A percentile compares a stretch with the other conserved stretches of the same genome.
Conservation (phyloP, 1,140 invertebrate species). For the Pseudomyrmex sp. region DNA sequence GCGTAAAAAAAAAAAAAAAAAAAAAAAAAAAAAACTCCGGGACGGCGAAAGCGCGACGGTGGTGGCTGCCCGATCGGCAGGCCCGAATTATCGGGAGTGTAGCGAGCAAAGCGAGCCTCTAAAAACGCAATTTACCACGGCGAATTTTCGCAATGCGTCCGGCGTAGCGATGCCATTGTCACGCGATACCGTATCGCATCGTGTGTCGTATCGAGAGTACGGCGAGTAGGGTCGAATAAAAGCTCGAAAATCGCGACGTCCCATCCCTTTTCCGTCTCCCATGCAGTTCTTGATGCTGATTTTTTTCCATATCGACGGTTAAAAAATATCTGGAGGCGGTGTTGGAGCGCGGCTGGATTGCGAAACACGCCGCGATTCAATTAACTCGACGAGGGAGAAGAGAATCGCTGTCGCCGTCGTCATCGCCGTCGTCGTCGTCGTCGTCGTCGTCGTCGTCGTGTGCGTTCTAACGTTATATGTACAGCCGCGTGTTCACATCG, state of each 20-base stretch:
- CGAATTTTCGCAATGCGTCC: slow-evolving; percentile 58
- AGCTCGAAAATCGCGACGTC: slow-evolving; percentile 49
- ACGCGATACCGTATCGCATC: slow-evolving; percentile 20
- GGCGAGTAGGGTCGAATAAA: slow-evolving; percentile 26
- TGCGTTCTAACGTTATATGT: slow-evolving; percentile 12
- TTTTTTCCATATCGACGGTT: slow-evolving; percentile 45
- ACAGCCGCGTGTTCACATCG: slow-evolving; percentile 11
- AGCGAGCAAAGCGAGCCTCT: slow-evolving; percentile 37
- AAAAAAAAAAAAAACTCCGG: slow-evolving; percentile 20
- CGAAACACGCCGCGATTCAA: slow-evolving; percentile 53
- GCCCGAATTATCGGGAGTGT: slow-evolving; percentile 48
- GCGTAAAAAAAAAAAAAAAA: slow-evolving; percentile 30
- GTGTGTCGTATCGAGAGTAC: slow-evolving; percentile 21
- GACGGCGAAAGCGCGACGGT: slow-evolving; percentile 17
- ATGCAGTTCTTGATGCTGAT: slow-evolving; percentile 43
- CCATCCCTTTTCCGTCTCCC: not conserved
- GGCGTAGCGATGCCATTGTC: slow-evolving; percentile 48
- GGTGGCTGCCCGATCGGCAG: slow-evolving; percentile 16
- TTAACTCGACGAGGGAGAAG: slow-evolving; percentile 52
- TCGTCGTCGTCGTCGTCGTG: slow-evolving; percentile 20
- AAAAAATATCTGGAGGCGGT: slow-evolving; percentile 48
- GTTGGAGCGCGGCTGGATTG: slow-evolving; percentile 44
- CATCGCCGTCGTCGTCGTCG: slow-evolving; percentile 20
- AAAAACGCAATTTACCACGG: slow-evolving; percentile 58
- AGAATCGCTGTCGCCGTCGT: slow-evolving; percentile 9